phyloP scores from a whole-genome alignment of 2,113 vertebrate species.

The Pardalotus punctatus region DNA sequence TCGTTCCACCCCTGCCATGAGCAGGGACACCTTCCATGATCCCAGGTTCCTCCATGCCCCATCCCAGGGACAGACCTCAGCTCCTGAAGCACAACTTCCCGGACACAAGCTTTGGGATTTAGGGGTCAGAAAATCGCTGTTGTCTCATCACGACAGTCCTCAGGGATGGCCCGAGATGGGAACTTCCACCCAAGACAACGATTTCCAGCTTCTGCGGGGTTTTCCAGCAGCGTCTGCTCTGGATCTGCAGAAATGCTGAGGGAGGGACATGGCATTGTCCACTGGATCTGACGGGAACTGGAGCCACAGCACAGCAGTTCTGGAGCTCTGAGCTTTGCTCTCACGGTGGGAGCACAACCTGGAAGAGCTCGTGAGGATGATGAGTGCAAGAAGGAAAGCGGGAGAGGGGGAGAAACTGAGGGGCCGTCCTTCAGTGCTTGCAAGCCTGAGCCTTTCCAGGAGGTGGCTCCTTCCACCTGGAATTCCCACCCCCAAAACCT shows the following conservation, averaged over 20 bases:
- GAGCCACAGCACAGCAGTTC: fast-evolving
- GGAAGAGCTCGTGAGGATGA: fast-evolving
- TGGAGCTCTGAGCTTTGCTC: not conserved
- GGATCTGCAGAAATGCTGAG: fast-evolving
- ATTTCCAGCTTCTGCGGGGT: fast-evolving
- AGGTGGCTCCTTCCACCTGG: not conserved
- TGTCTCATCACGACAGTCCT: not conserved
- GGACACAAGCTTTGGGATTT: fast-evolving
- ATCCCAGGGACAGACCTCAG: not conserved
- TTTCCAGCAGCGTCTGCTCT: not conserved
- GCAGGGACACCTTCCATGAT: not conserved
- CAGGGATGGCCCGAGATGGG: fast-evolving
- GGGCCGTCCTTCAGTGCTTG: not conserved
- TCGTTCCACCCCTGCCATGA: not conserved
- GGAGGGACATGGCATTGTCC: not conserved
- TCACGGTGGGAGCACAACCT: fast-evolving
- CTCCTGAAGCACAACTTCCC: fast-evolving
- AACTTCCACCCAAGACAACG: fast-evolving
- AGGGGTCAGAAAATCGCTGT: fast-evolving
- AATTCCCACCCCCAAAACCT: not conserved
- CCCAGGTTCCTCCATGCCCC: not conserved
- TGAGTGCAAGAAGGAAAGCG: fast-evolving
- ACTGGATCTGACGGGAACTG: fast-evolving
- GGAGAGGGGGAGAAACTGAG: not conserved
- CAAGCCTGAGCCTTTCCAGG: not conserved